A percentile compares a stretch with the other conserved stretches of the same genome.
phyloP scores from a whole-genome alignment of 2,113 vertebrate species.

The Labrus mixtus region DNA sequence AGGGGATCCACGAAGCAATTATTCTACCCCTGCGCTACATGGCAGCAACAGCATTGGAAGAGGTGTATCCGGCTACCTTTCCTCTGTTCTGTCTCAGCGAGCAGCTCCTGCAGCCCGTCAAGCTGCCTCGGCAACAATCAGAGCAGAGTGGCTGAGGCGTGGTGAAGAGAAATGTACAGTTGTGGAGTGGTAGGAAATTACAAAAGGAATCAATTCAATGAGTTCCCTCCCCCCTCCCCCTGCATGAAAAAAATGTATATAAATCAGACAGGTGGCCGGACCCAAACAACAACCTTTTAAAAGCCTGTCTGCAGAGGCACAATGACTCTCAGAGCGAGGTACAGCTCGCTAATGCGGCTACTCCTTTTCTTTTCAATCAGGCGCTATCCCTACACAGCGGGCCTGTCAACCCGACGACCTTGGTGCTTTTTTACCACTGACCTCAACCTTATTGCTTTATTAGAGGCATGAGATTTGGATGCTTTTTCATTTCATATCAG shows the following conservation, averaged over 20 bases:
- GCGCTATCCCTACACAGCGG: conserved; percentile 6
- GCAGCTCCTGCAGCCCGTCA: conserved; percentile 61
- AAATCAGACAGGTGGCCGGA: conserved; percentile 65
- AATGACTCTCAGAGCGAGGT: conserved; percentile 45
- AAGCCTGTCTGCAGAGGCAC: conserved; percentile 52
- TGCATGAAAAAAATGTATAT: conserved; percentile 59
- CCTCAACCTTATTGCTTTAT: conserved; percentile 23
- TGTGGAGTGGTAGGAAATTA: conserved; percentile 70
- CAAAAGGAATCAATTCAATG: conserved; percentile 74
- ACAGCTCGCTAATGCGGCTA: conserved; percentile 18
- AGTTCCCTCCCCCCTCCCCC: conserved; percentile 41
- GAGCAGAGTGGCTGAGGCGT: conserved; percentile 61
- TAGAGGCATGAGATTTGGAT: neutral
- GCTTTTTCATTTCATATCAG: neutral
- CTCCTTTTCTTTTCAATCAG: conserved; percentile 8
- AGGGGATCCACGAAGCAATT: conserved; percentile 63
- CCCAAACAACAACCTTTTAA: conserved; percentile 67
- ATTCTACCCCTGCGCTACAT: conserved; percentile 64
- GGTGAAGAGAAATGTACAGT: conserved; percentile 65
- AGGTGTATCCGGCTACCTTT: conserved; percentile 61
- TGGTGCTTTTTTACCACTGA: conserved; percentile 4
- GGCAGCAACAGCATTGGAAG: conserved; percentile 52
- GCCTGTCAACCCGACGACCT: conserved; percentile 13
- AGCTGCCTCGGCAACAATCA: conserved; percentile 70
- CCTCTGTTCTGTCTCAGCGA: conserved; percentile 65